Percentiles rank a stretch among this genome's conserved stretches.
Evolutionary conservation across 2,113 vertebrate species (phyloP).

Genomic region (Ramphastos sulfuratus): DNA sequence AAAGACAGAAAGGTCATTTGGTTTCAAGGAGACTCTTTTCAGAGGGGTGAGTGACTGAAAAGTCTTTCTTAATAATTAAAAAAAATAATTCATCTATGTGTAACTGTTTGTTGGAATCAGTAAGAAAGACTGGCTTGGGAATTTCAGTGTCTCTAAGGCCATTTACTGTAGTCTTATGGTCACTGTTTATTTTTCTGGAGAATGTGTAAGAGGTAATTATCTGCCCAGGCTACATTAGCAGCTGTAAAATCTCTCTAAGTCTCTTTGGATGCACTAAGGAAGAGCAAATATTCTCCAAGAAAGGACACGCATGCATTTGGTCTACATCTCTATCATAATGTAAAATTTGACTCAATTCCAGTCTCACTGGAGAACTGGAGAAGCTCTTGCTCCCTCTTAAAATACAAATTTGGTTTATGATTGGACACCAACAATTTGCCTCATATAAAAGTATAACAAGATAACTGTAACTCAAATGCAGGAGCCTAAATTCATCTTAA

Average conservation of each 20-base stretch:
- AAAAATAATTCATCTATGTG: neutral
- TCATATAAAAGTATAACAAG: neutral
- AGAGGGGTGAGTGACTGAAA: neutral
- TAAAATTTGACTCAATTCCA: neutral
- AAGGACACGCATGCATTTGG: neutral
- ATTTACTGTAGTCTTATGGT: neutral
- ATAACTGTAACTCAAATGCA: neutral
- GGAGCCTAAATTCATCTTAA: neutral
- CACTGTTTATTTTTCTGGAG: neutral
- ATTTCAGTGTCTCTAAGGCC: neutral
- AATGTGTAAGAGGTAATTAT: neutral
- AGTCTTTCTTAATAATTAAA: neutral
- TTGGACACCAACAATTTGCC: neutral
- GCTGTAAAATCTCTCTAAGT: neutral
- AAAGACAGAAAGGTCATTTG: slow-evolving; percentile 56
- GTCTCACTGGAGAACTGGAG: neutral
- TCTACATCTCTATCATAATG: neutral
- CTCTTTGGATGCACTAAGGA: neutral
- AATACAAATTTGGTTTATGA: neutral
- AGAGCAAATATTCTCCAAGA: neutral
- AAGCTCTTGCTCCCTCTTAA: neutral
- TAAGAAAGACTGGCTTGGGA: neutral
- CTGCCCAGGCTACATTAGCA: neutral
- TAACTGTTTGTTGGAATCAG: neutral
- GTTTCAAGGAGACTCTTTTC: slow-evolving; percentile 20